Evolutionary conservation across 2,888 invertebrate species (phyloP).

Genomic region (Ochropacha duplaris): DNA sequence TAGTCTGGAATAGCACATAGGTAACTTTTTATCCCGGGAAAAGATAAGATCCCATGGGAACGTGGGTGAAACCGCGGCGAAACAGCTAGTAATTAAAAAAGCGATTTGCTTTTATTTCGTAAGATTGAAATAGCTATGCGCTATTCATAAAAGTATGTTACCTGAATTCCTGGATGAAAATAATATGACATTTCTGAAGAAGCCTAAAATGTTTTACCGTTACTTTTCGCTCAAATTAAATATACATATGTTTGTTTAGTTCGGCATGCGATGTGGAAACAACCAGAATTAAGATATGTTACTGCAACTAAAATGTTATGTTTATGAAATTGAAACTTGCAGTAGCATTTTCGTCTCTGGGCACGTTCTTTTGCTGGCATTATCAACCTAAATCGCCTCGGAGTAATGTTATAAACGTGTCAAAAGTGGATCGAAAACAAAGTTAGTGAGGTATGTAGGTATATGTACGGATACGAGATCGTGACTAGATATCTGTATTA

Average conservation of each 20-base stretch:
- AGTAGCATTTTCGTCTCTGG: background rate
- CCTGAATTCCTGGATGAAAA: too few relatives aligned
- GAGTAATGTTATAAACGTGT: constrained; percentile 32
- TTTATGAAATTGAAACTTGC: background rate
- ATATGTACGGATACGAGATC: constrained; percentile 24
- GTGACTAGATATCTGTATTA: constrained; percentile 48
- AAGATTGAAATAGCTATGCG: too few relatives aligned
- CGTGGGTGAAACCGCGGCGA: too few relatives aligned
- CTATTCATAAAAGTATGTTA: too few relatives aligned
- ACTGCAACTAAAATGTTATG: background rate
- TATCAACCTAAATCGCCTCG: constrained; percentile 15
- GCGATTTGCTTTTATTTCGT: too few relatives aligned
- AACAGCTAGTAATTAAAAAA: too few relatives aligned
- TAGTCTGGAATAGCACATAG: too few relatives aligned
- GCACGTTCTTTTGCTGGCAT: constrained; percentile 10
- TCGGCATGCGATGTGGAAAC: background rate
- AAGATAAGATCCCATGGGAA: too few relatives aligned
- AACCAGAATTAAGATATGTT: constrained; percentile 1
- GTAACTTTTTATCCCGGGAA: too few relatives aligned
- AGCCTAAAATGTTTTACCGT: too few relatives aligned
- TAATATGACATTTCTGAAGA: too few relatives aligned
- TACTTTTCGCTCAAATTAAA: too few relatives aligned
- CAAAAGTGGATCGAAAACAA: constrained; percentile 49
- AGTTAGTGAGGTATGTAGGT: constrained; percentile 37
- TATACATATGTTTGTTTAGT: background rate